phyloP scores from a whole-genome alignment of 2,797 vertebrate species.

The Channa striata region DNA sequence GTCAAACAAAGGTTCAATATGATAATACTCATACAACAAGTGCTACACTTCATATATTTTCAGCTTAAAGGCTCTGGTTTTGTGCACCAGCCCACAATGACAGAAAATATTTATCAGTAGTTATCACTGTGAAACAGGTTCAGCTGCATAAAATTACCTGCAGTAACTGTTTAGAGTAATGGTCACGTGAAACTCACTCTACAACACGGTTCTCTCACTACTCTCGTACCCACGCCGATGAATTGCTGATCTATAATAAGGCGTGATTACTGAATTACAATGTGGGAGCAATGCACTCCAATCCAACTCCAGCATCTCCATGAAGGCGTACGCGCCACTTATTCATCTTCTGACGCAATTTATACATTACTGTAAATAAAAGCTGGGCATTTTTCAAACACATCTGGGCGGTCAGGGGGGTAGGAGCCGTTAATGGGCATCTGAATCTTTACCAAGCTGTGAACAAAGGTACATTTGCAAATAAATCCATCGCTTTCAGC shows the following conservation, averaged over 20 bases:
- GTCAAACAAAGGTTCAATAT: neutral
- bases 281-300: conserved; percentile 8
- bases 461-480: conserved; percentile 49
- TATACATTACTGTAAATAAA: conserved; percentile 39
- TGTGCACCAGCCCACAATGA: neutral
- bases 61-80: neutral
- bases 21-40: neutral
- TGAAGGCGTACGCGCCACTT: conserved; percentile 28
- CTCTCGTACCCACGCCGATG: conserved; percentile 1
- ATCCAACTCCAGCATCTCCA: conserved; percentile 10
- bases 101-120: too few relatives aligned
- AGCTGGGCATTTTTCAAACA: conserved; percentile 29
- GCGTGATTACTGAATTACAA: conserved; percentile 31
- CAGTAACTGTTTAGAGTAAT: conserved; percentile 17
- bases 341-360: conserved; percentile 60
- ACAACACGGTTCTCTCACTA: neutral
- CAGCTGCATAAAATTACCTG: neutral
- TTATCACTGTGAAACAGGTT: neutral
- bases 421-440: conserved; percentile 16
- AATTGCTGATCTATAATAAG: conserved; percentile 29
- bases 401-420: neutral
- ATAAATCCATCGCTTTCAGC: conserved; percentile 24
- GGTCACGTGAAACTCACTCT: conserved; percentile 19
- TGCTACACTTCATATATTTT: neutral
- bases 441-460: conserved; percentile 19